Evolutionary conservation across 2,113 vertebrate genomes (phyloP), one percentile per base, ranked within the genome.

Genomic region (Scomber colias): DNA sequence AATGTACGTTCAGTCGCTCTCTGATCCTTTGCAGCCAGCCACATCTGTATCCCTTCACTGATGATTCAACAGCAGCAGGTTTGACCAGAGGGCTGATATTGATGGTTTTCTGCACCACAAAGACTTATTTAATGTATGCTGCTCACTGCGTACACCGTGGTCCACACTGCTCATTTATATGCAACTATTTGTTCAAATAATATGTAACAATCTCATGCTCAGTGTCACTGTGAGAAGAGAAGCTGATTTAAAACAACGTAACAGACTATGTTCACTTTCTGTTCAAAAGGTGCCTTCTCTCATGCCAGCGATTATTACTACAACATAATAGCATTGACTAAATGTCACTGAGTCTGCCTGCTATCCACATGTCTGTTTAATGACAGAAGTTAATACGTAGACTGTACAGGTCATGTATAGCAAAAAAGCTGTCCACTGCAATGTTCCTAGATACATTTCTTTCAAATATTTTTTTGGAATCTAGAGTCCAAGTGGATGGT

Each of bases 51-150:
- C 15, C 51, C 31, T 68, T 24, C 19, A 60, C 12, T 54, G 72
- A 24, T 2, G 63, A 60, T 48, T 71, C 40, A 62, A 79, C 77
- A 69, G 71, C 65, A 56, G 67, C 21, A 51, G 64, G 61, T 73
- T 30, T 50, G 77, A 55, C 35, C 5, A 1, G 57, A 75, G 76
- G 13, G 55, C 46, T 61, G 65, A 65, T 80, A 86, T 24, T 81
- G 77, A 88, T 79, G 70, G 35, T 48, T 71, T 70, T 78, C 84
- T 83, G 83, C 73, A 79, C 57, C 68, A 77, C 59, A 60, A 67
- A 48, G 60, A 80, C 27, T 35, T 67, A 51, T 76, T 63, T 61
- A 57, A 69, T 13, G 62, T 59, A 74, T 67, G 57, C n/a, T 31
- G 65, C 71, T 79, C 76, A n/a, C 71, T 75, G 60, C 50, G 63